phyloP scores from a whole-genome alignment of 2,888 invertebrate genomes.

The Aleiodes testaceus region DNA sequence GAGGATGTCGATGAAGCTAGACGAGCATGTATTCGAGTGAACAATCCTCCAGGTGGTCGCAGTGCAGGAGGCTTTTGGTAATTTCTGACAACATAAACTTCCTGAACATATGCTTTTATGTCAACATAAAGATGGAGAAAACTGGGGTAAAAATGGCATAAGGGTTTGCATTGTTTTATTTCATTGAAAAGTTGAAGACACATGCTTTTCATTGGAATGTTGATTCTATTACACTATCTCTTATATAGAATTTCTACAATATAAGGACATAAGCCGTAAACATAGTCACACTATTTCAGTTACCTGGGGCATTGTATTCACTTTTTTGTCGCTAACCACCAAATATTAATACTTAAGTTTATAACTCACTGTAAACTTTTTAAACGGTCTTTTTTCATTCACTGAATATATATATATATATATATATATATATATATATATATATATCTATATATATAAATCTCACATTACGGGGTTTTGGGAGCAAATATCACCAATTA shows the following conservation, averaged over 20 bases:
- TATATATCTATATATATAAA: too few species aligned
- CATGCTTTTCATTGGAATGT: too few species aligned
- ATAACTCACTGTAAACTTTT: slow-evolving; percentile 54
- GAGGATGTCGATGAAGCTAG: slow-evolving; percentile 84
- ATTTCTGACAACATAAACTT: slow-evolving; percentile 60
- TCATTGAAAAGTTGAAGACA: too few species aligned
- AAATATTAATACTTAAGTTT: slow-evolving; percentile 60
- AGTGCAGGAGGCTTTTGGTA: slow-evolving; percentile 91
- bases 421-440: too few species aligned
- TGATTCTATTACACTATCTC: too few species aligned
- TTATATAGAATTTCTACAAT: too few species aligned
- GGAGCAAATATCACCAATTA: background rate
- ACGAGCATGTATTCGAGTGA: slow-evolving; percentile 87
- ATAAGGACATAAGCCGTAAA: too few species aligned
- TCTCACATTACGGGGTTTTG: background rate
- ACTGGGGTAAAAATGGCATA: too few species aligned
- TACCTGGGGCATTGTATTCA: slow-evolving; percentile 48
- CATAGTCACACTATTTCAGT: background rate
- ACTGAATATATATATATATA: background rate
- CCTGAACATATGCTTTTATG: slow-evolving; percentile 52
- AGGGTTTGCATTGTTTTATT: too few species aligned
- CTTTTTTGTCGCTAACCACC: slow-evolving; percentile 62
- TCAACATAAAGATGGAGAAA: slow-evolving; percentile 29
- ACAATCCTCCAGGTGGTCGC: slow-evolving; percentile 92
- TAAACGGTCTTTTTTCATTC: background rate